Evolutionary conservation across 35 echinoderm and acorn worm genomes (phyloP).

Genomic region (Patiria miniata): DNA sequence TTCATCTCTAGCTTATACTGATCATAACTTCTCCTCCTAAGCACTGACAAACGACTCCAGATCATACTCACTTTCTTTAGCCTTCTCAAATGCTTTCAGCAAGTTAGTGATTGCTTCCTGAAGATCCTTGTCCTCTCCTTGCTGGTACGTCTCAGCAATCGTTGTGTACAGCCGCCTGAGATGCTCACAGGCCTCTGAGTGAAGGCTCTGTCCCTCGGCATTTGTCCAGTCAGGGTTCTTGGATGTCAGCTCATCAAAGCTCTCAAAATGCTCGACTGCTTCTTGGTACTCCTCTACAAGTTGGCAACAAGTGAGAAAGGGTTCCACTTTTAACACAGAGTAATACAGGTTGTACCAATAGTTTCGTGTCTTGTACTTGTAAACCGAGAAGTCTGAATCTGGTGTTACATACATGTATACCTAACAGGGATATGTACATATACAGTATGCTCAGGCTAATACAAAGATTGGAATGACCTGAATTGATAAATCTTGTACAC

Average conservation of each 20-base stretch:
- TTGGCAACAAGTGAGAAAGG: not conserved
- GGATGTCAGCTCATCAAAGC: conserved; percentile 64
- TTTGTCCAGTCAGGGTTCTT: conserved; percentile 73
- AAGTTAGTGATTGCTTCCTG: conserved; percentile 85
- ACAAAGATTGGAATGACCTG: too few relatives aligned
- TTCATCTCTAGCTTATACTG: too few relatives aligned
- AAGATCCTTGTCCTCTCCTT: conserved; percentile 39
- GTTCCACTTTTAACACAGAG: too few relatives aligned
- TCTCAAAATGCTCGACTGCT: conserved; percentile 89
- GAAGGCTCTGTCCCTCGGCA: conserved; percentile 59
- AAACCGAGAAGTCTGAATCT: too few relatives aligned
- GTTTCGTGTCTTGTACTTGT: too few relatives aligned
- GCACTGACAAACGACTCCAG: too few relatives aligned
- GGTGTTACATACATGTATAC: too few relatives aligned
- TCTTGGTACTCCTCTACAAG: conserved; percentile 62
- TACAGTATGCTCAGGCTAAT: too few relatives aligned
- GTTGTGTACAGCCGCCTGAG: conserved; percentile 91
- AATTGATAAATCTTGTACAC: too few relatives aligned
- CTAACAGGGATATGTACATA: too few relatives aligned
- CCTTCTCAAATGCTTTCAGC: conserved; percentile 93
- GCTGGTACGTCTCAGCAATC: conserved; percentile 72
- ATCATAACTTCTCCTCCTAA: too few relatives aligned
- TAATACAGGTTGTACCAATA: too few relatives aligned
- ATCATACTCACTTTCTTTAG: conserved; percentile 91
- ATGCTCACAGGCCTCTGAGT: conserved; percentile 89